phyloP scores from a whole-genome alignment of 2,888 invertebrate species.

The Melieria picta region DNA sequence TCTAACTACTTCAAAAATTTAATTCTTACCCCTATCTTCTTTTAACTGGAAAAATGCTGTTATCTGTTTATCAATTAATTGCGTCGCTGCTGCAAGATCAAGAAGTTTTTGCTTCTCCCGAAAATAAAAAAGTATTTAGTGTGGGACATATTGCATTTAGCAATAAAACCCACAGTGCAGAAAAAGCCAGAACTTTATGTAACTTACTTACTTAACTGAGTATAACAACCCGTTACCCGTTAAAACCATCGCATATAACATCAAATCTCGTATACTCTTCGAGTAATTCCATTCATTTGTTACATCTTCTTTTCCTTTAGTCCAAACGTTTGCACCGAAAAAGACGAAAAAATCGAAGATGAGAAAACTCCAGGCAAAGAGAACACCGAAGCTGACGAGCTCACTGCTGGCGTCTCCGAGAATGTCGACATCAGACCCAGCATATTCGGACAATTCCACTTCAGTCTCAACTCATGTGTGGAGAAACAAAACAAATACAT shows the following conservation, averaged over 20 bases:
- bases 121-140: too few species aligned
- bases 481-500: slow-evolving; percentile 65
- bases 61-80: too few species aligned
- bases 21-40: neutral
- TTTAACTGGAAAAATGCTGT: neutral
- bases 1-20: neutral
- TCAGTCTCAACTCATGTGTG: slow-evolving; percentile 65
- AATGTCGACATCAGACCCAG: slow-evolving; percentile 48
- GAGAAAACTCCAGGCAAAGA: slow-evolving; percentile 48
- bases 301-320: slow-evolving; percentile 60
- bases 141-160: too few species aligned
- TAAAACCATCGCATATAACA: neutral
- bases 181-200: too few species aligned
- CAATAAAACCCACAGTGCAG: too few species aligned
- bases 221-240: too few species aligned
- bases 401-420: slow-evolving; percentile 48
- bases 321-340: slow-evolving; percentile 73
- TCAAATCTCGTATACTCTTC: neutral
- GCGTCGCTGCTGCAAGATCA: too few species aligned
- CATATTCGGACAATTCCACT: slow-evolving; percentile 60
- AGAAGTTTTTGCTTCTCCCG: too few species aligned
- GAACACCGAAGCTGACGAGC: slow-evolving; percentile 41
- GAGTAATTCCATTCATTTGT: neutral
- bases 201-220: too few species aligned
- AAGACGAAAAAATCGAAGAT: slow-evolving; percentile 57